Percentiles rank a stretch among this genome's conserved stretches.
Conservation (phyloP, 2,113 vertebrate species). For the Apistogramma diplotaenia region DNA sequence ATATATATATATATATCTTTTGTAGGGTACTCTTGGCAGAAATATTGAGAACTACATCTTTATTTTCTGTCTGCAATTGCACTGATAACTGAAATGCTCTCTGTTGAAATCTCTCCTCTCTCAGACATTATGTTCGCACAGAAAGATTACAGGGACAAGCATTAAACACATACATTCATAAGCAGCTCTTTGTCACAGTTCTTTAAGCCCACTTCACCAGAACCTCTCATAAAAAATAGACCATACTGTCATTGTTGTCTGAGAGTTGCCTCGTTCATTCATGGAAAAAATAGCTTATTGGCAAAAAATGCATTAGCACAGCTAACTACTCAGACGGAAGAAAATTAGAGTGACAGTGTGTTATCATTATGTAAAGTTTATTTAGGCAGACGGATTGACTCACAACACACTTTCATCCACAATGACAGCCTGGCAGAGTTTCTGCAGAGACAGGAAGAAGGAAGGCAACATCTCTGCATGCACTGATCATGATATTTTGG, state of each 20-base stretch:
- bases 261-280: background rate
- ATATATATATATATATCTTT: background rate
- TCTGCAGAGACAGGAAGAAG: background rate
- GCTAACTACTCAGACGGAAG: constrained; percentile 12
- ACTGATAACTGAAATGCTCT: background rate
- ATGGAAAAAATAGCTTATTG: constrained; percentile 5
- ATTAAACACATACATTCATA: background rate
- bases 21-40: background rate
- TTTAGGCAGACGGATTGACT: constrained; percentile 37
- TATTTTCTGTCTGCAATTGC: background rate
- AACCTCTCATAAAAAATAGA: background rate
- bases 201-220: background rate
- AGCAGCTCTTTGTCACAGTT: background rate
- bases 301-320: constrained; percentile 34
- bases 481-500: background rate
- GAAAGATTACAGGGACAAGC: background rate
- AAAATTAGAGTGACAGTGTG: constrained; percentile 32
- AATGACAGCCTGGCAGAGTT: constrained; percentile 37
- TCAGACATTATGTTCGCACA: background rate
- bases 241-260: constrained; percentile 2
- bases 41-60: background rate
- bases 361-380: constrained; percentile 29
- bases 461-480: background rate
- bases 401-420: constrained; percentile 31
- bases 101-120: background rate